Base-by-base conservation (phyloP, 2,113 vertebrate species). In the Mustela nigripes region DNA sequence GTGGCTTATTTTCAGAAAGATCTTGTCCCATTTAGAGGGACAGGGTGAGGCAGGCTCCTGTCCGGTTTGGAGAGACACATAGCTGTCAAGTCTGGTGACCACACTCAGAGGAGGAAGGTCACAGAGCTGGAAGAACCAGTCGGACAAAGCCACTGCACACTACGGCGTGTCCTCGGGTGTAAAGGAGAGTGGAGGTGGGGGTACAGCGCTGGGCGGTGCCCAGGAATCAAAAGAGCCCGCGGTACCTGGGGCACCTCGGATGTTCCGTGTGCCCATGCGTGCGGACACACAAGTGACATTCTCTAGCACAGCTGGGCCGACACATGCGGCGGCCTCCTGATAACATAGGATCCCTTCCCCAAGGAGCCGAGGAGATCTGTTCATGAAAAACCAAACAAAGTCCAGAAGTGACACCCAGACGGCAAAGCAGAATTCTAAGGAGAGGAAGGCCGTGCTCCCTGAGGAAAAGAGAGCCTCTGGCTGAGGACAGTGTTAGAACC, bases 211-310 rank as follows among this genome's bases (percentile, higher is more conserved):
- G 28, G 42, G 65, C 33, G 18, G 10, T 19, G 26, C 2, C 5
- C 2, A 11, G 36, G 80, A 69, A 84, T 50, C 24, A 1, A 21
- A 71, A 83, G 76, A 36, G 39, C 62, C 48, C 21, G 4, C 26
- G 81, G 88, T 84, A 22, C 36, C 45, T 21, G 39, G 39, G 42
- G 65, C 21, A 65, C 24, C 62, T 39, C 69, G 21, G 39, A 7
- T 22, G 16, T 4, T 1, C 19, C 10, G 31, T 4, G 12, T 21
- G 39, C 7, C 1, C 7, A 7, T 14, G 19, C 1, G 21, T 31
- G 21, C 7, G 28, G 0, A 71, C 73, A 42, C 6, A 14, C 3
- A 36, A 48, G 39, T 15, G 48, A 19, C 26, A 8, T 62, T 78
- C 53, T 45, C 63, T 11, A 74, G 65, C 6, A 9, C 28, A 22